Evolutionary conservation across 1,140 invertebrate genomes (phyloP).

Genomic region (Pomacea maculata): DNA sequence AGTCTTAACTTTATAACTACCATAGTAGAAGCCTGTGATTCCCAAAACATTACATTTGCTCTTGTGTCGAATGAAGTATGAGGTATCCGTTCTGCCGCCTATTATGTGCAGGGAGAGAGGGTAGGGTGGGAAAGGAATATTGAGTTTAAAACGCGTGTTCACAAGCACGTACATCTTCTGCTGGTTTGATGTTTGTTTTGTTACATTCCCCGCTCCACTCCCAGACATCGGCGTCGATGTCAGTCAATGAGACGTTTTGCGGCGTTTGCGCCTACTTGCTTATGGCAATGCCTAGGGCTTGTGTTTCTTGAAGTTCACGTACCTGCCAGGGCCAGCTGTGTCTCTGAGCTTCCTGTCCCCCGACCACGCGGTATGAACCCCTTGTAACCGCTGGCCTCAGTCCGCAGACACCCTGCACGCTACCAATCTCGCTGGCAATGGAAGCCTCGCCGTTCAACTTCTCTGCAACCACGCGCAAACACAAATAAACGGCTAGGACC

Average conservation of each 20-base stretch:
- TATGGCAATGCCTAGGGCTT: too few species aligned
- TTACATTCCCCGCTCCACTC: background rate
- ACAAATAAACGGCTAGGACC: too few species aligned
- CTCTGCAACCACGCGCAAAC: background rate
- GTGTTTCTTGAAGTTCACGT: constrained; percentile 8
- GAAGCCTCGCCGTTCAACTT: background rate
- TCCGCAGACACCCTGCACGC: constrained; percentile 40
- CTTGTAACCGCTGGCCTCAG: constrained; percentile 26
- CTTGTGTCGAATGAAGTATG: too few species aligned
- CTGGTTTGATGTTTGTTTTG: background rate
- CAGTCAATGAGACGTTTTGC: background rate
- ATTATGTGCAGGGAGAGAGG: too few species aligned
- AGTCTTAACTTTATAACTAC: background rate
- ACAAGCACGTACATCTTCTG: background rate
- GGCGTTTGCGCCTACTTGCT: too few species aligned
- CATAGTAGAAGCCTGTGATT: background rate
- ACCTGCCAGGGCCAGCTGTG: constrained; percentile 89
- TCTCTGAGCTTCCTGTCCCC: constrained; percentile 78
- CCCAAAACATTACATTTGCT: background rate
- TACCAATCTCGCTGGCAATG: constrained; percentile 3
- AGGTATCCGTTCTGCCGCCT: too few species aligned
- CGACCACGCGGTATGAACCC: constrained; percentile 76
- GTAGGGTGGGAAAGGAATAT: background rate
- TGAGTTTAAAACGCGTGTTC: background rate
- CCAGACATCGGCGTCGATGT: background rate